Evolutionary conservation across 2,888 invertebrate species (phyloP).

Genomic region (Drosophila maculinotata): DNA sequence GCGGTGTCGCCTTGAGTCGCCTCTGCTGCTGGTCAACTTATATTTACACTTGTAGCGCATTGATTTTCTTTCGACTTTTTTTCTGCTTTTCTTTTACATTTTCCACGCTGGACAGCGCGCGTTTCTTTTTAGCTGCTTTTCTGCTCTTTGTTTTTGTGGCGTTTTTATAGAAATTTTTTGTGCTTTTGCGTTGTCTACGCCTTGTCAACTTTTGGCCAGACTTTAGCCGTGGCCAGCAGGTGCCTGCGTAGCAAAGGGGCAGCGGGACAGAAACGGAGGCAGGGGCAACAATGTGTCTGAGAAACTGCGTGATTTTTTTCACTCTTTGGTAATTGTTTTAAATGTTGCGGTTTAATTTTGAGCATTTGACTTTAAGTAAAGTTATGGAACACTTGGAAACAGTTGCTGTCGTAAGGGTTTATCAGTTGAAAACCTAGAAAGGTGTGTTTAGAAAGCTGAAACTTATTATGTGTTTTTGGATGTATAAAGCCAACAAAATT

Average conservation of each 20-base stretch:
- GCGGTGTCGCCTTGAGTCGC: slow-evolving; percentile 21
- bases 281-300: slow-evolving; percentile 27
- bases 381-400: slow-evolving; percentile 4
- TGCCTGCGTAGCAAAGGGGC: slow-evolving; percentile 5
- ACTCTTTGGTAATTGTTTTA: slow-evolving; percentile 38
- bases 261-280: neutral
- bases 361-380: slow-evolving; percentile 29
- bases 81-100: slow-evolving; percentile 25
- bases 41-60: slow-evolving; percentile 78
- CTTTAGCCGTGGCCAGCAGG: slow-evolving; percentile 55
- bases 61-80: slow-evolving; percentile 60
- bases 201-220: slow-evolving; percentile 73
- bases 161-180: slow-evolving; percentile 20
- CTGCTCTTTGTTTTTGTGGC: slow-evolving; percentile 53
- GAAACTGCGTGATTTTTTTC: slow-evolving; percentile 25
- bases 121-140: slow-evolving; percentile 45
- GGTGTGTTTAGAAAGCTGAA: neutral
- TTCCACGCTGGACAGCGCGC: slow-evolving; percentile 38
- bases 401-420: neutral
- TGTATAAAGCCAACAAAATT: too few species aligned
- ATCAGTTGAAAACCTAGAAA: too few species aligned
- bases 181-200: slow-evolving; percentile 60
- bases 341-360: slow-evolving; percentile 33
- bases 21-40: slow-evolving; percentile 68
- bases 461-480: too few species aligned